A percentile compares a stretch with the other conserved stretches of the same genome.
Evolutionary conservation across 2,797 vertebrate genomes (phyloP).

Genomic region (Kryptopterus vitreolus): DNA sequence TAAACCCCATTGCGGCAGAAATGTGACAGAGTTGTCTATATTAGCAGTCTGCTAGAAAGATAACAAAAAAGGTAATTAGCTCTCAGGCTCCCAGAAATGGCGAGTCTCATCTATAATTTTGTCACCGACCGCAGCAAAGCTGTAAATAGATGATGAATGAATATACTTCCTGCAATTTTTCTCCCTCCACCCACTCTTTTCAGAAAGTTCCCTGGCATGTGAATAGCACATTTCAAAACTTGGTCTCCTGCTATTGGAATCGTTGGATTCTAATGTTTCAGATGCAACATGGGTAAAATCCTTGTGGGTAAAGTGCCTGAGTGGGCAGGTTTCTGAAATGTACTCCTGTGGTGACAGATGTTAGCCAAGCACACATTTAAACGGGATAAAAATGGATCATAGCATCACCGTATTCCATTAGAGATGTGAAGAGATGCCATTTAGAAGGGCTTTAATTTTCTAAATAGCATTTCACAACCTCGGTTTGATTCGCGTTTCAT

Average conservation of each 20-base stretch:
- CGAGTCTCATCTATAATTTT: neutral
- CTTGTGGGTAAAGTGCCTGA: conserved; percentile 16
- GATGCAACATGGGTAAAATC: conserved; percentile 15
- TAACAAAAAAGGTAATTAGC: neutral
- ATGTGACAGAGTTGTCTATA: conserved; percentile 2
- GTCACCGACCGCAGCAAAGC: neutral
- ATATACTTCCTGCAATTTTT: neutral
- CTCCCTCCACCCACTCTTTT: neutral
- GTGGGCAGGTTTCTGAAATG: conserved; percentile 9
- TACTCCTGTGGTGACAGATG: conserved; percentile 30
- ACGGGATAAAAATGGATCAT: conserved; percentile 33
- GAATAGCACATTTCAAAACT: no score
- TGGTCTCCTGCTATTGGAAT: no score
- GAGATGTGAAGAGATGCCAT: neutral
- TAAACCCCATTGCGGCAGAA: neutral
- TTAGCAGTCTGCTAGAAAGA: neutral
- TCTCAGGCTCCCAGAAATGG: neutral
- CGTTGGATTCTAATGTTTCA: conserved; percentile 6
- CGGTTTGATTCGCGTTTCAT: neutral
- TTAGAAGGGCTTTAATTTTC: neutral
- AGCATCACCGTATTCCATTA: conserved; percentile 4
- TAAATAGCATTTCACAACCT: neutral
- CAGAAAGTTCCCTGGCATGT: neutral
- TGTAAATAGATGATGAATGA: conserved; percentile 7
- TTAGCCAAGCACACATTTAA: conserved; percentile 14